Percentiles rank a stretch among this genome's conserved stretches.
These are phyloP conservation scores for Cottus gobio DNA, from an alignment of 2,113 vertebrate genomes.

Conservation along the genomic window DNA sequence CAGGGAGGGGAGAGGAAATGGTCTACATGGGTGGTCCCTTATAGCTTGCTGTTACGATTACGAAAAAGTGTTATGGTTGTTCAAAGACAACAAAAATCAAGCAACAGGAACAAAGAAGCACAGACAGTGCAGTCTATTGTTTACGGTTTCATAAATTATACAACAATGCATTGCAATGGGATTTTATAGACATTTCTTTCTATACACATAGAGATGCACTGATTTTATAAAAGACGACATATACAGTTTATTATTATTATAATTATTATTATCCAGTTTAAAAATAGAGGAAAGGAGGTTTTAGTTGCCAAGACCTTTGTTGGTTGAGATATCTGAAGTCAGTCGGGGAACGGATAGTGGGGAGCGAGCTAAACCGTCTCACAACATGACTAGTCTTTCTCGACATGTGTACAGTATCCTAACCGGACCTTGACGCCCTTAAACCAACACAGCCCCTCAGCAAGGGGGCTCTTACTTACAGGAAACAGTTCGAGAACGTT, in stretches of 20 bases:
- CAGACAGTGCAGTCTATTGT: not conserved
- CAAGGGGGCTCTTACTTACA: conserved; percentile 68
- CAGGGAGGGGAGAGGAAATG: conserved; percentile 56
- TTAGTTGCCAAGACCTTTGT: not conserved
- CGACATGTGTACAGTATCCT: conserved; percentile 71
- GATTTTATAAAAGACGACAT: not conserved
- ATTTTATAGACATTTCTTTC: not conserved
- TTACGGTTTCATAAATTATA: not conserved
- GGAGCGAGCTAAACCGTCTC: conserved; percentile 51
- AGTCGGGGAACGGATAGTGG: not conserved
- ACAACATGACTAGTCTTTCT: conserved; percentile 56
- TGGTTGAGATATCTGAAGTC: conserved; percentile 19
- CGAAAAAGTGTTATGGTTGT: conserved; percentile 28
- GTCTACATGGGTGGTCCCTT: conserved; percentile 79
- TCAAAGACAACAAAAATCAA: conserved; percentile 31
- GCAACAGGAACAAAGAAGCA: not conserved
- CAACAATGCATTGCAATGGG: not conserved
- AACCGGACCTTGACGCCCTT: conserved; percentile 63
- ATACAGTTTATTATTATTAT: not conserved
- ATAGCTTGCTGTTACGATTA: conserved; percentile 40
- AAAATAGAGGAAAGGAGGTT: not conserved
- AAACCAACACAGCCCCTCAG: conserved; percentile 64
- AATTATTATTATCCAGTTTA: conserved; percentile 2
- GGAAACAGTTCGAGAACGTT: conserved; percentile 71
- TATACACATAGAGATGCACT: not conserved